Evolutionary conservation across 2,113 vertebrate species (phyloP).

Genomic region (Rhinopomastus cyanomelas): DNA sequence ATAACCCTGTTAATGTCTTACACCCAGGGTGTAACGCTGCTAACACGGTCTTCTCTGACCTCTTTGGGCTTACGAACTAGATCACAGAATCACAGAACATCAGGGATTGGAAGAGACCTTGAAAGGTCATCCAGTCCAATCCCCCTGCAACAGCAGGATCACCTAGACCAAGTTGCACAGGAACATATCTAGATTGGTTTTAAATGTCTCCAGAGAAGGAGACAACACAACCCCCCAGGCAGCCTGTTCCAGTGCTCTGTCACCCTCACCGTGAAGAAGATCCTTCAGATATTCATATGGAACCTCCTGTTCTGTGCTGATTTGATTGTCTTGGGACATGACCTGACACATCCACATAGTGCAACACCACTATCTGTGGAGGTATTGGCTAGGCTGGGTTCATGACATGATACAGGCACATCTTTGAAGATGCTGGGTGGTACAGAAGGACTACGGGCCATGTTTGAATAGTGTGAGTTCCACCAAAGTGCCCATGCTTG

Average conservation of each 20-base stretch:
- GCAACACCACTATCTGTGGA: neutral
- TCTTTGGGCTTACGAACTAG: conserved; percentile 1
- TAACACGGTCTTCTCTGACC: neutral
- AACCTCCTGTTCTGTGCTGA: neutral
- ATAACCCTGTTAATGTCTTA: neutral
- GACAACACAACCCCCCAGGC: too few species aligned
- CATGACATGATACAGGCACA: neutral
- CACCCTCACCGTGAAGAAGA: too few species aligned
- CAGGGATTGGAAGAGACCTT: too few species aligned
- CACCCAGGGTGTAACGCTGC: neutral
- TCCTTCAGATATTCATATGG: too few species aligned
- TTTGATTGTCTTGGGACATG: neutral
- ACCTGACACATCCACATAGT: neutral
- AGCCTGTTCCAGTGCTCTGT: too few species aligned
- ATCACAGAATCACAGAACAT: too few species aligned
- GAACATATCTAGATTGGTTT: too few species aligned
- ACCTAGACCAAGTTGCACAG: too few species aligned
- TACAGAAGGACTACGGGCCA: neutral
- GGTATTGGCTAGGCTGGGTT: neutral
- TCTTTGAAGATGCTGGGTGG: neutral
- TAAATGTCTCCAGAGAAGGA: too few species aligned
- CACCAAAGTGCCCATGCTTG: rapidly evolving
- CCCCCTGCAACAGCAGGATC: too few species aligned
- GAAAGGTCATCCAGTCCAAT: too few species aligned
- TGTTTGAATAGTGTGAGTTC: neutral